These are phyloP conservation scores for Enteromius treurensis DNA, from an alignment of 2,797 vertebrate species.

Conservation along the genomic window DNA sequence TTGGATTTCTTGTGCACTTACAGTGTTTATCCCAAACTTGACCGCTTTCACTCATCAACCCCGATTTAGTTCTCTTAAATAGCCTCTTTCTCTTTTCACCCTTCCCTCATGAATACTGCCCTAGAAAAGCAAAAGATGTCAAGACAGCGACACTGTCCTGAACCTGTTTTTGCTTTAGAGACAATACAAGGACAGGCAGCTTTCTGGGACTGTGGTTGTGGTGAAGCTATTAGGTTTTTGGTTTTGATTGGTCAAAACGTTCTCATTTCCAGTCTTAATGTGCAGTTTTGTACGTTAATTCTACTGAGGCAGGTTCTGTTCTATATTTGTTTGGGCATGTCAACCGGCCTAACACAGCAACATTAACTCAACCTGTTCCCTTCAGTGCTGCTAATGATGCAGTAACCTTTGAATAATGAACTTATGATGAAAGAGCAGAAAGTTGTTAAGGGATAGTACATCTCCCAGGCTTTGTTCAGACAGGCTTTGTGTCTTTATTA, in stretches of 20 bases:
- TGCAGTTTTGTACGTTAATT: not conserved
- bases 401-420: slow-evolving; percentile 12
- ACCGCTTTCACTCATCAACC: slow-evolving; percentile 43
- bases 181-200: not conserved
- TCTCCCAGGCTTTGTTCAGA: not conserved
- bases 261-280: not conserved
- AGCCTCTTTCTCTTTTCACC: slow-evolving; percentile 35
- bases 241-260: not conserved
- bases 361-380: not conserved
- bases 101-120: slow-evolving; percentile 47
- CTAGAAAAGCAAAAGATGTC: slow-evolving; percentile 40
- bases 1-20: not conserved
- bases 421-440: not conserved
- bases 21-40: slow-evolving; percentile 20
- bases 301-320: not conserved
- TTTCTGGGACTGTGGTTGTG: not conserved
- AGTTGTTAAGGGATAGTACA: not conserved
- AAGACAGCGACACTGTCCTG: not conserved
- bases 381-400: not conserved
- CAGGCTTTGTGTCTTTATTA: not conserved
- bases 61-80: slow-evolving; percentile 43
- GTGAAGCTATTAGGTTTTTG: not conserved
- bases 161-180: not conserved
- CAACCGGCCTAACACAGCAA: not conserved
- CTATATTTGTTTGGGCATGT: slow-evolving; percentile 1